Base-by-base conservation (phyloP, 2,888 invertebrate genomes). In the Stenoptilia bipunctidactyla region DNA sequence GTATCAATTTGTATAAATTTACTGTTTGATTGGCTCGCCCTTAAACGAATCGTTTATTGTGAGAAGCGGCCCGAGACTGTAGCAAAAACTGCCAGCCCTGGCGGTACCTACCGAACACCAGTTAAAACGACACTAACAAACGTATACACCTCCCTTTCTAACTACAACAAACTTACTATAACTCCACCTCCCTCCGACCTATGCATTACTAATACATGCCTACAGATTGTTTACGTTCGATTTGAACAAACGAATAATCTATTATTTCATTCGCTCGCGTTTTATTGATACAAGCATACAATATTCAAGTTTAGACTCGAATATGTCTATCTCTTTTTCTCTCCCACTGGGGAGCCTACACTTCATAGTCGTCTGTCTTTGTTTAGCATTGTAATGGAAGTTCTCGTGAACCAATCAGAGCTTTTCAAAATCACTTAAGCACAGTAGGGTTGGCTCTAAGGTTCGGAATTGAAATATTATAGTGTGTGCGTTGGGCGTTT, bases 1-100 rank as follows among this genome's bases (percentile, higher is more conserved):
- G 82, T 80, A 82, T 77, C 75, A 82, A 83, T 83, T 83, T 83
- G 83, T 82, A 77, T 79, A 73, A 77, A 82, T 82, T 82, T 82
- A 68, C 76, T 66, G 72, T 79, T 77, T 80, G 82, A 82, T 83
- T 80, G 83, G 82, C 76, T 73, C 76, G 73, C 77, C 76, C 74
- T 77, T 76, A 75, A 73, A 76, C 71, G 79, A 80, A 79, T 82
- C 82, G 82, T 66, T 79, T 80, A 79, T 79, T 80, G 77, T 79
- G 82, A 55, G 71, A 67, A 72, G 79, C 75, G 71, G 62, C 64
- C 58, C 72, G 41, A 73, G 80, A 82, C 83, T 83, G 83, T 59
- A 74, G 73, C 76, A 72, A 77, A 74, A 76, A 75, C 79, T 69
- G 70, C 67, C 66, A 69, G 65, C 20, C 56, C 55, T 61, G 66